Base-by-base conservation (phyloP, 1,140 invertebrate species). In the Sycophaga agraensis region DNA sequence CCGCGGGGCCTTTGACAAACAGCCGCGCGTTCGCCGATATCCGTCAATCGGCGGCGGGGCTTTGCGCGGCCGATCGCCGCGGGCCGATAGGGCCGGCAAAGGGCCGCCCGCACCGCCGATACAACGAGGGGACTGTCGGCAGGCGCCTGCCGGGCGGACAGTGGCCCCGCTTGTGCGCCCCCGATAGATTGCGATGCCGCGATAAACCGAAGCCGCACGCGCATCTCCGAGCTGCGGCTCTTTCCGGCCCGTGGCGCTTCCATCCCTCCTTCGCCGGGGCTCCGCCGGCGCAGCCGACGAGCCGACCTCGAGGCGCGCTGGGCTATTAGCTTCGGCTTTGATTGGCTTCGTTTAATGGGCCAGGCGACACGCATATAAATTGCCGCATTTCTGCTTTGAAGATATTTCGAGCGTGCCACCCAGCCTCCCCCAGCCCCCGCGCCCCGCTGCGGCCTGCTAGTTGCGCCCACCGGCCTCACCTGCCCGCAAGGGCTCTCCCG, bases 331-430 rank as follows among this genome's bases (percentile, higher is more conserved):
- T 73, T 64, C 59, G 66, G 71, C 73, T 79, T 79, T 80, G 76
- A 80, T 80, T 79, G 75, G 75, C 74, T 73, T 66, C 68, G 72
- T 73, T 80, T 80, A 80, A 80, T 78, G 75, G 71, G 66, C 71
- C 75, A 71, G 67, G 66, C 72, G 76, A 79, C 74, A 71, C 71
- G 74, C 75, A 73, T 76, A 77, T 78, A 77, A 79, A 80, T 79
- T 76, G 73, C 75, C 66, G 69, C 71, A 69, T 71, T 75, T 70
- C 70, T 68, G 69, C 76, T 80, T 79, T 79, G 74, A 79, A 78
- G 77, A 78, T 78, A 75, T 75, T 77, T 78, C 71, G 65, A 78
- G 76, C 65, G 66, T 69, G 67, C 59, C 37, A 34, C 42, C 26
- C 42, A 24, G 16, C 28, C n/a, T 19, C 42, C 34, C 19, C 6